Base-by-base conservation (phyloP, 2,113 vertebrate species). In the Heterochromis multidens region DNA sequence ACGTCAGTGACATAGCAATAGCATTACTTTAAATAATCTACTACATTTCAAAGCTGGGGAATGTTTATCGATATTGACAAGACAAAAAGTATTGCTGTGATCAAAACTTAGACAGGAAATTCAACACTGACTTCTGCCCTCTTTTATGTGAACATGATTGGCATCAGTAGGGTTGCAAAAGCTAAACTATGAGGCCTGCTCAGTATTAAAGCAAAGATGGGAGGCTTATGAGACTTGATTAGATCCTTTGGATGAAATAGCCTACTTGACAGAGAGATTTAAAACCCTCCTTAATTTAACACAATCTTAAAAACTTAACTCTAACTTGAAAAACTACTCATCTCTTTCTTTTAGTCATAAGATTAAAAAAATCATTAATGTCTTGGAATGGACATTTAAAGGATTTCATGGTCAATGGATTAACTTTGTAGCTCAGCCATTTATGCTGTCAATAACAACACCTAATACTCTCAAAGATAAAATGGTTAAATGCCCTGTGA, bases 161-260 rank as follows among this genome's bases (percentile, higher is more conserved):
- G 23, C 59, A 3, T 77, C 49, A 46, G 70, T n/a, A 7, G 40
- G 77, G 57, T 52, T 27, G 8, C 6, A 16, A 19, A 49, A 72
- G 74, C 77, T 89, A 78, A 88, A 89, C 62, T 84, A 61, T 6
- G 35, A 86, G 84, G 77, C 72, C 54, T 25, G 12, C 79, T 77
- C 43, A 11, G 79, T 85, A 88, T 92, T 88, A 89, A 67, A 86
- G 61, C 17, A 57, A 86, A 92, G 89, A 79, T 81, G 3, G 29
- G 58, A 84, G 90, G 60, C 85, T 82, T 62, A 14, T n/a, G 84
- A 91, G 86, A 87, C 79, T 93, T 90, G 65, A 86, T 93, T 65
- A 83, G 77, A 91, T 88, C 80, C 62, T 80, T 52, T 31, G 61
- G 83, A 91, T 89, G 81, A 91, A 91, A 94, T 78, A 59, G 21